Conservation (phyloP, 1,140 invertebrate species). For the Cotesia vestalis region DNA sequence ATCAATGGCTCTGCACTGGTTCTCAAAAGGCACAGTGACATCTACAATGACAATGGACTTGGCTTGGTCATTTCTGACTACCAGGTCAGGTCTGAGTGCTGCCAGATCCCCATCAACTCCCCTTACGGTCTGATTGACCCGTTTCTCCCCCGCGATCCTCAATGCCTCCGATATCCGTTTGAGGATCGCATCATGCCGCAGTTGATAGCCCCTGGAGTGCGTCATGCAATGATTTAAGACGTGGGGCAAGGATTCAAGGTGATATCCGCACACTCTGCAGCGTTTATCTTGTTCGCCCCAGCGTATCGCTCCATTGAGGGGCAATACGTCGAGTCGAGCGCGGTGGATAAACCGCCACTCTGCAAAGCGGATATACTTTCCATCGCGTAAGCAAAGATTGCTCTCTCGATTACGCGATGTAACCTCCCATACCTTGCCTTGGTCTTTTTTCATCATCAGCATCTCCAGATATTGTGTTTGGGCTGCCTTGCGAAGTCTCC, state of each 20-base stretch:
- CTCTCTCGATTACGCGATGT: neutral
- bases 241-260: neutral
- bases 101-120: too few species aligned
- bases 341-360: too few species aligned
- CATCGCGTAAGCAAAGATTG: neutral
- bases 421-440: neutral
- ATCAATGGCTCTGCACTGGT: too few species aligned
- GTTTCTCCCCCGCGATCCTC: too few species aligned
- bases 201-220: neutral
- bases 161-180: too few species aligned
- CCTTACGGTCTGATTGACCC: too few species aligned
- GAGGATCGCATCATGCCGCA: neutral
- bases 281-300: neutral
- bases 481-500: neutral
- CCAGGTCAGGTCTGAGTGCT: too few species aligned
- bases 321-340: slow-evolving; percentile 9
- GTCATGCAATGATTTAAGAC: neutral
- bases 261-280: neutral
- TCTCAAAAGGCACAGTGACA: too few species aligned
- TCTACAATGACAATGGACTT: too few species aligned
- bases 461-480: neutral
- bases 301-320: slow-evolving; percentile 7
- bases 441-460: neutral
- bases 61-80: too few species aligned
- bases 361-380: neutral